Conservation (phyloP, 2,888 invertebrate genomes). For the Arrhopalites spinosus region DNA sequence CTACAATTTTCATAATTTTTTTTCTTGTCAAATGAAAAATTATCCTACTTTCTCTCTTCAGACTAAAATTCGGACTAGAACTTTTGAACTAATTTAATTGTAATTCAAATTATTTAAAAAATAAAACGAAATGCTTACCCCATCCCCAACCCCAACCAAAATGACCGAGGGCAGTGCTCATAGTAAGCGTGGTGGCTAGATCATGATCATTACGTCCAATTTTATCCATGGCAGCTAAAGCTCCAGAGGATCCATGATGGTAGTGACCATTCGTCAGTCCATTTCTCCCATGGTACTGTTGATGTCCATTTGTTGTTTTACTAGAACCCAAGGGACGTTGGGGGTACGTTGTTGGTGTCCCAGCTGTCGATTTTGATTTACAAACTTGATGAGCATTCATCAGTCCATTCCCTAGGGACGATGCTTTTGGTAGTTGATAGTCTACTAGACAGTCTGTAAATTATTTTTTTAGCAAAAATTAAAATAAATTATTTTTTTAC, state of each 20-base stretch:
- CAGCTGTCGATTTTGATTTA: not conserved
- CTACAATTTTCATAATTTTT: no score
- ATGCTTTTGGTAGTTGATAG: constrained; percentile 31
- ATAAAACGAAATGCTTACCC: no score
- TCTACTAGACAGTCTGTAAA: constrained; percentile 32
- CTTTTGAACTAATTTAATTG: no score
- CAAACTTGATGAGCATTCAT: constrained; percentile 29
- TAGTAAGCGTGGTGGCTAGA: constrained; percentile 24
- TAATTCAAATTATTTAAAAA: no score
- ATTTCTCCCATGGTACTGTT: constrained; percentile 18
- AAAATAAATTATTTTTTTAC: no score
- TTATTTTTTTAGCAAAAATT: not conserved
- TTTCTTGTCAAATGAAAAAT: no score
- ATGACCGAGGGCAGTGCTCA: constrained; percentile 33
- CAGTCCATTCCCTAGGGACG: constrained; percentile 35
- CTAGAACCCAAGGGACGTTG: constrained; percentile 37
- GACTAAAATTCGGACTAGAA: no score
- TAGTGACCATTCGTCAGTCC: constrained; percentile 35
- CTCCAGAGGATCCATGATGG: constrained; percentile 33
- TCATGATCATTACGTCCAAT: not conserved
- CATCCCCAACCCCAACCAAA: constrained; percentile 40
- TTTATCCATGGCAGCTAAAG: constrained; percentile 29
- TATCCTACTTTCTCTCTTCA: no score
- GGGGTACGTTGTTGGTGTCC: not conserved
- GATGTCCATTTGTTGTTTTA: constrained; percentile 28